Percentiles rank a stretch among this genome's conserved stretches.
Evolutionary conservation across 2,888 invertebrate genomes (phyloP).

Genomic region (Pimpla rufipes): DNA sequence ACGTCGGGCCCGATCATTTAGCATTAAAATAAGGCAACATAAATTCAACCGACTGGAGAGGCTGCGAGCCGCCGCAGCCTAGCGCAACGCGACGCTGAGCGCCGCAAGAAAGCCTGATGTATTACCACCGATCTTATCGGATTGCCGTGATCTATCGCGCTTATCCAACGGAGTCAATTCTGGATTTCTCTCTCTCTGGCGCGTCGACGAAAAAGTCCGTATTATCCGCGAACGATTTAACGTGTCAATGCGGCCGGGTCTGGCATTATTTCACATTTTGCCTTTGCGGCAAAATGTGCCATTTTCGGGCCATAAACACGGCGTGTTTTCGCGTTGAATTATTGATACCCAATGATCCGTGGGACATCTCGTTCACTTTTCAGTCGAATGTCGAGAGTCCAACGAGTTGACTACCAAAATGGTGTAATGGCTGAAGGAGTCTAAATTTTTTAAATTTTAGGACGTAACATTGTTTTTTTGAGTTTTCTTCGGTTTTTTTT

Average conservation of each 20-base stretch:
- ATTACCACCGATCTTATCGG: slow-evolving; percentile 22
- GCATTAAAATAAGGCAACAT: slow-evolving; percentile 19
- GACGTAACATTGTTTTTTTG: too few species aligned
- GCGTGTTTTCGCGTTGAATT: background rate
- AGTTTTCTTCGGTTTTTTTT: too few species aligned
- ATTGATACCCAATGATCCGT: slow-evolving; percentile 3
- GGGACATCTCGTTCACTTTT: background rate
- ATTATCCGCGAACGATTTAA: background rate
- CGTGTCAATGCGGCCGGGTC: background rate
- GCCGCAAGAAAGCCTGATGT: slow-evolving; percentile 10
- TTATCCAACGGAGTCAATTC: background rate
- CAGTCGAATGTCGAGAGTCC: background rate
- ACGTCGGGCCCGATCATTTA: slow-evolving; percentile 27
- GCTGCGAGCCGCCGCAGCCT: background rate
- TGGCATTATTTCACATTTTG: slow-evolving; percentile 4
- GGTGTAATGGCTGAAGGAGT: background rate
- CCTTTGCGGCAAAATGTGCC: background rate
- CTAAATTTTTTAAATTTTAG: too few species aligned
- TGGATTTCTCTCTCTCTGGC: background rate
- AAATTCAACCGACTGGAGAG: slow-evolving; percentile 1
- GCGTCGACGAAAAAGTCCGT: background rate
- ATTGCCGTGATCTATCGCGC: slow-evolving; percentile 23
- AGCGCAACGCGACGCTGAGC: slow-evolving; percentile 6
- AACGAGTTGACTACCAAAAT: background rate
- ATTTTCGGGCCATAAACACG: background rate